These are phyloP conservation scores for Gasterosteus aculeatus DNA, from an alignment of 2,113 vertebrate genomes.

Conservation along the genomic window DNA sequence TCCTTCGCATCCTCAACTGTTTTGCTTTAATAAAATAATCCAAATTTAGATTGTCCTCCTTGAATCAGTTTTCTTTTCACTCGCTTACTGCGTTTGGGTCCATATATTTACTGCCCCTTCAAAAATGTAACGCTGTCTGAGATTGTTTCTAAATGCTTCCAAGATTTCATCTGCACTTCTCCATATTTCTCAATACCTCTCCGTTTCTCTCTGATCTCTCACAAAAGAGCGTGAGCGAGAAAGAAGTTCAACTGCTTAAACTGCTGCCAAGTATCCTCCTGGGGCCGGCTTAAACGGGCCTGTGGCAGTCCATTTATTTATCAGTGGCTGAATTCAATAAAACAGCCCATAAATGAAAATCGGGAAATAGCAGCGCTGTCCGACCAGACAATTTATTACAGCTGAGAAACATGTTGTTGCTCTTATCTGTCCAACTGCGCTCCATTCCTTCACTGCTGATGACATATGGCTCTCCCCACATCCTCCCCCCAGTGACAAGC, in stretches of 20 bases:
- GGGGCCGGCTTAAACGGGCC: conserved; percentile 88
- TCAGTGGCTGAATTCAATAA: conserved; percentile 93
- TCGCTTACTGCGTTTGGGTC: neutral
- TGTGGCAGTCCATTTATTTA: conserved; percentile 93
- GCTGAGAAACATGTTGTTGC: conserved; percentile 88
- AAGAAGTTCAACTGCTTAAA: conserved; percentile 44
- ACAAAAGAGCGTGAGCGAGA: conserved; percentile 34
- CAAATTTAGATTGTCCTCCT: conserved; percentile 1
- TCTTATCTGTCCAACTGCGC: conserved; percentile 89
- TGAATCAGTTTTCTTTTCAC: conserved; percentile 18
- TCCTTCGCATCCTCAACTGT: neutral
- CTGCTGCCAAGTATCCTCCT: conserved; percentile 82
- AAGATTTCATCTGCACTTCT: conserved; percentile 81
- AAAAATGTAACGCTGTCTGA: conserved; percentile 78
- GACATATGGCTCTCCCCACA: conserved; percentile 80
- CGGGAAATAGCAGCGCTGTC: conserved; percentile 88
- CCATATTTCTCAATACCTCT: conserved; percentile 31
- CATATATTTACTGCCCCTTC: conserved; percentile 14
- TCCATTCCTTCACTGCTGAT: conserved; percentile 87
- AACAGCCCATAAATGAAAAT: conserved; percentile 89
- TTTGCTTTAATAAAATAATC: neutral
- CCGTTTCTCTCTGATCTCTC: conserved; percentile 32
- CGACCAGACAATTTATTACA: conserved; percentile 86
- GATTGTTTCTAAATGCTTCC: conserved; percentile 83
- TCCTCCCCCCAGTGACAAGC: conserved; percentile 69